Conservation (phyloP, 1,140 invertebrate genomes). For the Hycleus phaleratus region DNA sequence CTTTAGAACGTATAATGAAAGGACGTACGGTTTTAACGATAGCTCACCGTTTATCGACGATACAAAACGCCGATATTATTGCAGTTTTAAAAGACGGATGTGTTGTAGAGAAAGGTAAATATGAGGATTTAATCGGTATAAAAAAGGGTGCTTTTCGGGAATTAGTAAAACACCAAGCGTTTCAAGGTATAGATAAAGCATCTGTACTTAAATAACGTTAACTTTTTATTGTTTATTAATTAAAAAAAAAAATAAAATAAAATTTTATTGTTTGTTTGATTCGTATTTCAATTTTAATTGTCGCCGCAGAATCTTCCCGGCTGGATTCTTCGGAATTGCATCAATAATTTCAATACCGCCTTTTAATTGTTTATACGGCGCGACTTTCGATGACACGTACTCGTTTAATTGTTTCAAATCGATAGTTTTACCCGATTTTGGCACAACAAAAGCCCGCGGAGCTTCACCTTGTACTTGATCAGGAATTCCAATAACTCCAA, state of each 20-base stretch:
- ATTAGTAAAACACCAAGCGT: conserved; percentile 59
- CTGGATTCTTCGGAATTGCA: conserved; percentile 52
- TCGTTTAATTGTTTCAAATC: conserved; percentile 40
- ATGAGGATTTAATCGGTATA: conserved; percentile 55
- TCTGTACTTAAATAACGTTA: neutral
- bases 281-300: conserved; percentile 40
- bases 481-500: conserved; percentile 65
- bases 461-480: conserved; percentile 64
- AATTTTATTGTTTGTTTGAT: conserved; percentile 1
- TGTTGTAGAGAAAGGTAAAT: conserved; percentile 78
- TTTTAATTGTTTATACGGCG: conserved; percentile 40
- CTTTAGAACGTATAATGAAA: conserved; percentile 71
- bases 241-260: neutral
- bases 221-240: neutral
- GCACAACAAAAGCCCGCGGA: conserved; percentile 62
- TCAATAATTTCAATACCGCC: conserved; percentile 48
- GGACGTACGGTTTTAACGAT: conserved; percentile 87
- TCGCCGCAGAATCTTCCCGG: conserved; percentile 55
- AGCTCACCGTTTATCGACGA: conserved; percentile 87
- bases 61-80: conserved; percentile 84
- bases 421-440: conserved; percentile 36
- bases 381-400: conserved; percentile 39
- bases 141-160: conserved; percentile 56
- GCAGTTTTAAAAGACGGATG: conserved; percentile 77
- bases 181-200: conserved; percentile 30